Evolutionary conservation across 2,888 invertebrate genomes (phyloP), one percentile per base, ranked within the genome.

Genomic region (Itoplectis maculator): DNA sequence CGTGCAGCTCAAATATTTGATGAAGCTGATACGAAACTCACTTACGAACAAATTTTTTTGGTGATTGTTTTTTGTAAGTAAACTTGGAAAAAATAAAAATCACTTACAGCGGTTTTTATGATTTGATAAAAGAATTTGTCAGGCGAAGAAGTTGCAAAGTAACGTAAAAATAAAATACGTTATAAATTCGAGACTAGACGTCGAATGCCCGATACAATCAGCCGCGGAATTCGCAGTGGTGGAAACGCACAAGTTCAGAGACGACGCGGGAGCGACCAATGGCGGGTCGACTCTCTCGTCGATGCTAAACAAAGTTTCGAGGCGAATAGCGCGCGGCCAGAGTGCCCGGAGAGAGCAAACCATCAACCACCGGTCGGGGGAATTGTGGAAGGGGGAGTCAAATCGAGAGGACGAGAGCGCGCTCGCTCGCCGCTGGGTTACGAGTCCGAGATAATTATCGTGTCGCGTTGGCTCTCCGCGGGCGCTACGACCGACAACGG

Each of bases 391-490:
- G 29, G 5, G 5, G 6, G 37, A 69, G 37, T n/a, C n/a, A n/a
- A n/a, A n/a, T n/a, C n/a, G 59, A 59, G 59, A 35, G 15, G 13
- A 54, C 23, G 13, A 20, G 47, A 47, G 15, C 47, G 47, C 3
- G 29, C 29, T n/a, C 7, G 47, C n/a, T n/a, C 20, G 11, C 23
- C 40, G 11, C 47, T 49, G 72, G n/a, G 76, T 56, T 76, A 76
- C 61, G 79, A 66, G 63, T 75, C 75, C 70, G 66, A 75, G 79
- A 82, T 82, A 82, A 82, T 82, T 75, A 82, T 72, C 75, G 69
- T 70, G 78, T 79, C 74, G 59, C 35, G 49, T 29, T 5, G n/a
- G 29, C 29, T 29, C 29, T 29, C 29, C n/a, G n/a, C n/a, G 29
- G 29, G 29, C 47, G 77, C 74, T n/a, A 63, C 66, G 18, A 15